These are phyloP conservation scores for Pseudochirops corinnae DNA, from an alignment of 2,797 vertebrate species.

Conservation along the genomic window DNA sequence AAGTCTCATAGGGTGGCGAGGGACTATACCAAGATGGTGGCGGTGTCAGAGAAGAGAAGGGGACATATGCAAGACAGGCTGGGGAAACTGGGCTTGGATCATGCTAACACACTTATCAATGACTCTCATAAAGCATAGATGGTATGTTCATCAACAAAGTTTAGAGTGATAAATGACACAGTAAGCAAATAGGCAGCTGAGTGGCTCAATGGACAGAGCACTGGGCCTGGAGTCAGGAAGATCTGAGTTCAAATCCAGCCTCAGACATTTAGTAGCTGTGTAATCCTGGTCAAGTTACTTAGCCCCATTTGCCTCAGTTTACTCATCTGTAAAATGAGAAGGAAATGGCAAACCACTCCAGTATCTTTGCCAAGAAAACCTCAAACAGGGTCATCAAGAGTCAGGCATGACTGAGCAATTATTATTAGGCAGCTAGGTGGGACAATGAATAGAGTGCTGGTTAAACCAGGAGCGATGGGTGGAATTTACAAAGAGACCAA, in stretches of 20 bases:
- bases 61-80: background rate
- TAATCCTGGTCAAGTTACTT: background rate
- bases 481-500: background rate
- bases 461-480: background rate
- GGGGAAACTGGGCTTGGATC: background rate
- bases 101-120: background rate
- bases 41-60: background rate
- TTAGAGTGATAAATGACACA: background rate
- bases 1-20: too few species aligned
- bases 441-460: background rate
- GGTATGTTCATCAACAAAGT: background rate
- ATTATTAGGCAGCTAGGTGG: background rate
- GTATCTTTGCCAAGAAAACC: background rate
- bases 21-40: background rate
- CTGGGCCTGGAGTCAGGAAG: too few species aligned
- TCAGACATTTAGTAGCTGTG: background rate
- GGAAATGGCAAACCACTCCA: background rate
- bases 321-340: background rate
- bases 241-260: background rate
- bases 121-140: background rate
- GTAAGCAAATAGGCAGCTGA: too few species aligned
- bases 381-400: background rate
- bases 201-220: too few species aligned
- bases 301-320: background rate
- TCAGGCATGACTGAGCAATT: background rate